Base-by-base conservation (phyloP, 2,797 vertebrate genomes). In the Anisognathus igniventris region DNA sequence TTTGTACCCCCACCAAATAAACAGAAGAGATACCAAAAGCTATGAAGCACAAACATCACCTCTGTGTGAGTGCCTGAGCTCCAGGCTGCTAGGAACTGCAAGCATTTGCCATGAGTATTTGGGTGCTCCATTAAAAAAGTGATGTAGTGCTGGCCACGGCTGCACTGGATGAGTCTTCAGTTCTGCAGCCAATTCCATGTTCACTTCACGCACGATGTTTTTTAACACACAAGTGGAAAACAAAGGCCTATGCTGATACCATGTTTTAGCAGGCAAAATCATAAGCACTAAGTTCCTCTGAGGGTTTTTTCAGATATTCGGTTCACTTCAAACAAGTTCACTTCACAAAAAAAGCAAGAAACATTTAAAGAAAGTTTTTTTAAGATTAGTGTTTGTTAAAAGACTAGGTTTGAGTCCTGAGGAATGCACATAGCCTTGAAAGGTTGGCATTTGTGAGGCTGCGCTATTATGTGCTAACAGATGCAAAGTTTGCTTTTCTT, bases 161-260 rank as follows among this genome's bases (percentile, higher is more conserved):
- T 28, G 57, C 40, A 51, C 44, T 47, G 47, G 4, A 4, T 37
- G 57, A 37, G 6, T 74, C 50, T 56, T 31, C 19, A 20, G 3
- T 14, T 16, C 42, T 76, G 77, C 37, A 67, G 48, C 28, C 28
- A 40, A 14, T 78, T 54, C 31, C 33, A 6, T 62, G 18, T 24
- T 50, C n/a, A 22, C 7, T 24, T 50, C n/a, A 22, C 7, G 7
- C 24, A 7, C 4, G 4, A 14, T 1, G 1, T 8, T 27, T 50
- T 58, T 45, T 39, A 58, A 70, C n/a, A 57, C 8, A 9, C 3
- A 30, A 22, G 7, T 42, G 23, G 14, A 62, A 50, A 73, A 17
- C 48, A 65, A 80, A 66, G 42, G 12, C 19, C 27, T 65, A 0
- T 33, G 33, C n/a, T 28, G 18, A 54, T 47, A 48, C 8, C 6